Conservation (phyloP, 2,797 vertebrate species). For the Mastacembelus armatus region DNA sequence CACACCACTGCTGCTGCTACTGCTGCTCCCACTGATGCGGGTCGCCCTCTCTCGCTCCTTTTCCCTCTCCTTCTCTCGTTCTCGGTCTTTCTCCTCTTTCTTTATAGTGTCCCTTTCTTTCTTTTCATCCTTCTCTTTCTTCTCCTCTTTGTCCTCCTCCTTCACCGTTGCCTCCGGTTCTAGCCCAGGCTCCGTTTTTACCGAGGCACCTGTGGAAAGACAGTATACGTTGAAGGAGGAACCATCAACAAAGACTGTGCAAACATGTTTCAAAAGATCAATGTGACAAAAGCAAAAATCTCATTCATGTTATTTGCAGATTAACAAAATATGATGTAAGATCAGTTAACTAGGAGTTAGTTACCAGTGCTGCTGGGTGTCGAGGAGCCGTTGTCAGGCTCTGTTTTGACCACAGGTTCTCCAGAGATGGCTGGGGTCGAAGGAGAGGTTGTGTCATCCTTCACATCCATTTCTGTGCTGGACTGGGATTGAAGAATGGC, state of each 20-base stretch:
- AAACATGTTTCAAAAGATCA: not conserved
- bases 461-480: constrained; percentile 90
- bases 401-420: constrained; percentile 85
- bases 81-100: constrained; percentile 83
- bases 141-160: constrained; percentile 90
- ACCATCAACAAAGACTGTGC: not conserved
- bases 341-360: too few species aligned
- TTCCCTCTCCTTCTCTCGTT: constrained; percentile 83
- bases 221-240: not conserved
- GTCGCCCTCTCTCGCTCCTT: constrained; percentile 75
- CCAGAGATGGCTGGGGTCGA: constrained; percentile 65
- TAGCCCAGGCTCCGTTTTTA: constrained; percentile 80
- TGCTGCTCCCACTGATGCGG: constrained; percentile 61
- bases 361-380: constrained; percentile 81
- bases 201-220: constrained; percentile 60
- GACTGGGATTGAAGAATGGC: constrained; percentile 91
- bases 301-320: not conserved
- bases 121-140: constrained; percentile 85
- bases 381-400: constrained; percentile 86
- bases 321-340: not conserved
- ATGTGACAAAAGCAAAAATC: not conserved
- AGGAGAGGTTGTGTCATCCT: constrained; percentile 88
- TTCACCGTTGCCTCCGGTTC: constrained; percentile 88
- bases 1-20: constrained; percentile 8
- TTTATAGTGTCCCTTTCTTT: constrained; percentile 83